Conservation (phyloP, 2,113 vertebrate species). For the Cacatua alba region DNA sequence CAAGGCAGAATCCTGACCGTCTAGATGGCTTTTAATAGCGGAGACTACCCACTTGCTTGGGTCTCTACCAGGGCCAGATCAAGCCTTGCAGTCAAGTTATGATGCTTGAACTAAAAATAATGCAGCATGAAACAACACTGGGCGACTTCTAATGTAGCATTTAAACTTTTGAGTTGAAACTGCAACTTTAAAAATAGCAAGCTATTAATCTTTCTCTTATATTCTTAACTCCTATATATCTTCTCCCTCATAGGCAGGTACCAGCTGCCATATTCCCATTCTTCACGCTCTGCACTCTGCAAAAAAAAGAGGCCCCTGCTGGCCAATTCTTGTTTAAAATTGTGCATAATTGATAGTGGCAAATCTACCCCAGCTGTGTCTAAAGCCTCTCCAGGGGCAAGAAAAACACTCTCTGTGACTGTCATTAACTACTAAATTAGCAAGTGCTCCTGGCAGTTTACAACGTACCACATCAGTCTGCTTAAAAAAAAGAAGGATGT, state of each 20-base stretch:
- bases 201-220: background rate
- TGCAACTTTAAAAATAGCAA: slow-evolving; percentile 55
- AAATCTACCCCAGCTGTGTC: slow-evolving; percentile 61
- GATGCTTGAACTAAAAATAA: background rate
- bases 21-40: background rate
- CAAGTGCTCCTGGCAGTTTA: slow-evolving; percentile 48
- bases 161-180: slow-evolving; percentile 40
- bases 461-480: slow-evolving; percentile 24
- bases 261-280: slow-evolving; percentile 47
- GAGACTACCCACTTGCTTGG: background rate
- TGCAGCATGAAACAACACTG: background rate
- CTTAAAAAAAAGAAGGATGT: background rate
- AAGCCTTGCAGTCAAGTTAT: background rate
- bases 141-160: background rate
- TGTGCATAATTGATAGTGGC: slow-evolving; percentile 70
- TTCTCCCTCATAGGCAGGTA: background rate
- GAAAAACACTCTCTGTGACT: slow-evolving; percentile 52
- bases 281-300: slow-evolving; percentile 22
- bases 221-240: slow-evolving; percentile 6
- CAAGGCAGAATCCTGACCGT: background rate
- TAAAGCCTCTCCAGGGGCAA: slow-evolving; percentile 71
- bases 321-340: slow-evolving; percentile 72
- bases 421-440: slow-evolving; percentile 70
- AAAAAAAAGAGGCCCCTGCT: slow-evolving; percentile 54
- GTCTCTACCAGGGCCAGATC: background rate